Evolutionary conservation across 1,140 invertebrate genomes (phyloP).

Genomic region (Sitobion miscanthi): DNA sequence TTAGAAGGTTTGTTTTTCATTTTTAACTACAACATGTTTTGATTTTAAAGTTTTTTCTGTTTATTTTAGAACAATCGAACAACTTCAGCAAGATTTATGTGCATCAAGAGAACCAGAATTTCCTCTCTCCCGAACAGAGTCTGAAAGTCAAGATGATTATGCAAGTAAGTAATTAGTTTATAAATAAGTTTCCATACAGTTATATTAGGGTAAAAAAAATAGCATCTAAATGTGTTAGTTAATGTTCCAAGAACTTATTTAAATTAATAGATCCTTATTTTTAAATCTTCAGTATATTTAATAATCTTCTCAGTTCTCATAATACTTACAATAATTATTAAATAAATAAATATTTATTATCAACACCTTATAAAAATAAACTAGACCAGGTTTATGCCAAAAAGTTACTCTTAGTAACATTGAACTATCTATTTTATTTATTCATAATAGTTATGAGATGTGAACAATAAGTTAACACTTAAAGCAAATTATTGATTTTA

Average conservation of each 20-base stretch:
- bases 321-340: not conserved
- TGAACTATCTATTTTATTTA: not conserved
- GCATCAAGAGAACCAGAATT: slow-evolving; percentile 37
- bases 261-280: not conserved
- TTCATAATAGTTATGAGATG: too few relatives aligned
- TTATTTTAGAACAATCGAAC: slow-evolving; percentile 43
- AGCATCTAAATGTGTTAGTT: not conserved
- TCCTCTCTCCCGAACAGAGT: not conserved
- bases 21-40: not conserved
- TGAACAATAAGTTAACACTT: too few relatives aligned
- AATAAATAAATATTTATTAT: not conserved
- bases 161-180: slow-evolving; percentile 42
- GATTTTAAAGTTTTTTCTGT: not conserved
- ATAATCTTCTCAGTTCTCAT: too few relatives aligned
- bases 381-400: too few relatives aligned
- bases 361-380: not conserved
- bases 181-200: not conserved
- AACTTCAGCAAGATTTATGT: slow-evolving; percentile 47
- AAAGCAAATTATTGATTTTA: too few relatives aligned
- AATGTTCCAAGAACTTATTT: not conserved
- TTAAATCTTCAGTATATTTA: too few relatives aligned
- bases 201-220: not conserved
- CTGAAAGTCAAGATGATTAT: slow-evolving; percentile 51
- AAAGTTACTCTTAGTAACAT: not conserved
- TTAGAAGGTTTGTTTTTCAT: slow-evolving; percentile 29